Base-by-base conservation (phyloP, 1,140 invertebrate species). In the Drosophila arawakana region DNA sequence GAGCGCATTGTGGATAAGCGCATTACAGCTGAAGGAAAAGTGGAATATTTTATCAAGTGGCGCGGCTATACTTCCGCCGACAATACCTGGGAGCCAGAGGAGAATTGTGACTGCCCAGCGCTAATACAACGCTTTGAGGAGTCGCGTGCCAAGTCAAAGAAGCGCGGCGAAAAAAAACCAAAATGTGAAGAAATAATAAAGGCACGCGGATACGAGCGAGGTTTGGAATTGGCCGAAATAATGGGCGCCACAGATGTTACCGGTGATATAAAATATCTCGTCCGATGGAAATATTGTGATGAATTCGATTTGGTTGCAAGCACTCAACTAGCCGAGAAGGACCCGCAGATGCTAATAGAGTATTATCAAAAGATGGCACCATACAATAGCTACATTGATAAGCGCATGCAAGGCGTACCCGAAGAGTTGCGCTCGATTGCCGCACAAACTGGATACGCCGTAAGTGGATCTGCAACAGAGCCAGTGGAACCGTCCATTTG, bases 91-190 rank as follows among this genome's bases (percentile, higher is more conserved):
- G 96, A 98, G 79, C 97, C 97, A 0, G 96, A 97, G 84, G 96
- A 97, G 78, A 97, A 98, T 92, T 93, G 99, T 3, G 97, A 98
- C 82, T 99, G 98, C 92, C 97, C 97, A 2, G 97, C 98, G 67
- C 93, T 99, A 10, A 98, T 99, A 75, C 94, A 95, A 79, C 95
- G 96, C 41, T 99, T 97, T 93, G 97, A 98, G 92, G 96, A 97
- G 37, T 95, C 95, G 1, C 94, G 95, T 7, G 97, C 96, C 80
- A 96, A 96, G 76, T 90, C 91, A 0, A 91, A 92, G 59, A 91
- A 92, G 68, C 81, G 80, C 7, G 93, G 93, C 68, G 93, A 93
- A 72, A 93, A 93, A 73, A 92, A 92, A 49, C 85, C 82, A 1
- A 92, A 92, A 52, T 80, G 89, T 9, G 91, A 92, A 50, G 92